phyloP scores from a whole-genome alignment of 2,797 vertebrate species.

The Pseudomugil gertrudae region DNA sequence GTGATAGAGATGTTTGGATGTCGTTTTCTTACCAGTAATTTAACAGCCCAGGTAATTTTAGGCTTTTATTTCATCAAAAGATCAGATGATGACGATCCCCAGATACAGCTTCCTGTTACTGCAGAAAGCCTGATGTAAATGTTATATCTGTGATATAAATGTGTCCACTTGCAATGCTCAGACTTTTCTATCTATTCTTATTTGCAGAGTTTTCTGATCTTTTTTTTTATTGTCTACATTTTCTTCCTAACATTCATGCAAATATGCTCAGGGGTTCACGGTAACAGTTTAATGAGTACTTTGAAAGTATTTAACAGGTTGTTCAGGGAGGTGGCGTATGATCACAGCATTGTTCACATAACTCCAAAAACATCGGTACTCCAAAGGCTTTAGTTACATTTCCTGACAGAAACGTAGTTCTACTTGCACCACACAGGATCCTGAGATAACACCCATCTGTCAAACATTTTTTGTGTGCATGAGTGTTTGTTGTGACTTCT shows the following conservation, averaged over 20 bases:
- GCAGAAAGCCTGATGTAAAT: conserved; percentile 44
- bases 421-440: conserved; percentile 1
- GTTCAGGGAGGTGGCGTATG: conserved; percentile 16
- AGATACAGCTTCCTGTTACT: conserved; percentile 45
- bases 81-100: conserved; percentile 23
- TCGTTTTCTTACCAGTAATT: too few species aligned
- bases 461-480: background rate
- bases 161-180: too few species aligned
- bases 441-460: conserved; percentile 31
- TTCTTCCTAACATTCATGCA: background rate
- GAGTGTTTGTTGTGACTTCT: conserved; percentile 27
- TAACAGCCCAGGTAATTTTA: too few species aligned
- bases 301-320: conserved; percentile 51
- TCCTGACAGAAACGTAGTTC: conserved; percentile 19
- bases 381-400: conserved; percentile 17
- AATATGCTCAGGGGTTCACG: background rate
- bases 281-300: conserved; percentile 44
- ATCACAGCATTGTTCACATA: conserved; percentile 42
- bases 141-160: conserved; percentile 22
- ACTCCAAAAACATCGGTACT: conserved; percentile 25
- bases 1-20: too few species aligned
- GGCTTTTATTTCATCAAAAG: conserved; percentile 43
- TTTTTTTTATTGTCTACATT: background rate
- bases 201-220: background rate
- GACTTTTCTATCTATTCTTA: background rate